Base-by-base conservation (phyloP, 2,113 vertebrate genomes). In the Mus spicilegus region DNA sequence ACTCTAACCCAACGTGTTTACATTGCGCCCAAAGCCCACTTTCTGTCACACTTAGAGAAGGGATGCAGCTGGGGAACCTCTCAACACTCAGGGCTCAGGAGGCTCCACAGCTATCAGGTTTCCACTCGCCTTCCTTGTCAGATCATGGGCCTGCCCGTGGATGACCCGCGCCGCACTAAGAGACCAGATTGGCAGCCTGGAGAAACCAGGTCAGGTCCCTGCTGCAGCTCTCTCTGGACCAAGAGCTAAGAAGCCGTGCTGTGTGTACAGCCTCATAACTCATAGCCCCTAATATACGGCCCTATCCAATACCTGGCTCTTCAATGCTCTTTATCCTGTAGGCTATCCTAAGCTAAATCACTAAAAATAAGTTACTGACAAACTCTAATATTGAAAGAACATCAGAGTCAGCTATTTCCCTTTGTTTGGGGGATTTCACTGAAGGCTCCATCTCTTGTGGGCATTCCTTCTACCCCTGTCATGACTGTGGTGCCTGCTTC, bases 1-100 rank as follows among this genome's bases (percentile, higher is more conserved):
- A 88, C 46, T 78, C 75, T 91, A 95, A 90, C 28, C 49, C 63
- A 81, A 84, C 26, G 65, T 78, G 63, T 97, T 97, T 82, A 95
- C 49, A 33, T 20, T 90, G 17, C 36, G 86, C 81, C 77, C 22
- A 91, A 86, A 93, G 77, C 46, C 89, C 85, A 96, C 70, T 94
- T 95, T 95, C 67, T 63, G 54, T 96, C 87, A 69, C 30, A 28
- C 63, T 94, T 39, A 70, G 17, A 69, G 87, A 88, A 90, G 58
- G 5, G 81, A 86, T 70, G 75, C 90, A 94, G 92, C 87, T 88
- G 36, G 65, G 39, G 39, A 20, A 56, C 39, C 70, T 94, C 89
- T 87, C 13, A 87, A 78, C 12, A 81, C 2, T 19, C 56, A 70
- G 77, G 10, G 80, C 84, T 95, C 82, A 89, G 3, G 16, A 97